Percentiles rank a stretch among this genome's conserved stretches.
Evolutionary conservation across 2,113 vertebrate species (phyloP).

Genomic region (Hemibagrus wyckioides): DNA sequence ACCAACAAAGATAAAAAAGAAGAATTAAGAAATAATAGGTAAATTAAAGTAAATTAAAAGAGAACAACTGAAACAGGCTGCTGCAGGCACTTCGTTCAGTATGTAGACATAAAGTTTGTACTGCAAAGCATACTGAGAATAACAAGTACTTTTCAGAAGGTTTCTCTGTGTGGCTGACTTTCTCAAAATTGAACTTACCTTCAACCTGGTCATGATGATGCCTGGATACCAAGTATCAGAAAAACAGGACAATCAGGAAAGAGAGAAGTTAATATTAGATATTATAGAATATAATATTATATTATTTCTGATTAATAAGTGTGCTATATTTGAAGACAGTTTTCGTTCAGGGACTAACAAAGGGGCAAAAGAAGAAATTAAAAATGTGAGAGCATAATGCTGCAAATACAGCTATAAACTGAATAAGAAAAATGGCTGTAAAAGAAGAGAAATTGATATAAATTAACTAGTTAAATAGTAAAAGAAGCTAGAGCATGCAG

Average conservation of each 20-base stretch:
- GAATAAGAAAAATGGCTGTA: neutral
- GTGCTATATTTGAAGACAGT: too few species aligned
- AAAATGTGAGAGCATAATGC: neutral
- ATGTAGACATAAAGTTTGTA: neutral
- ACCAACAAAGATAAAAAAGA: too few species aligned
- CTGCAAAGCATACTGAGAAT: neutral
- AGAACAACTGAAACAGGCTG: too few species aligned
- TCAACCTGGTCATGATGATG: conserved; percentile 6
- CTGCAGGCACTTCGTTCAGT: too few species aligned
- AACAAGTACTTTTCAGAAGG: neutral
- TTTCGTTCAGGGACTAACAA: neutral
- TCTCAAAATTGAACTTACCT: neutral
- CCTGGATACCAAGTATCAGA: conserved; percentile 31
- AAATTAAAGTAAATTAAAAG: too few species aligned
- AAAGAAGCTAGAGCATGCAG: neutral
- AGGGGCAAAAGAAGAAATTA: too few species aligned
- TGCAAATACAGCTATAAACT: neutral
- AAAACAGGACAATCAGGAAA: neutral
- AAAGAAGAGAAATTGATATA: neutral
- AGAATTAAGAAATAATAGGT: too few species aligned
- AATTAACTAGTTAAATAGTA: neutral
- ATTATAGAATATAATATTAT: too few species aligned
- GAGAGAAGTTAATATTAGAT: neutral
- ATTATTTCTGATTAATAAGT: too few species aligned
- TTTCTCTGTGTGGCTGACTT: neutral